phyloP scores from a whole-genome alignment of 2,888 invertebrate genomes.

The Eulithis prunata region DNA sequence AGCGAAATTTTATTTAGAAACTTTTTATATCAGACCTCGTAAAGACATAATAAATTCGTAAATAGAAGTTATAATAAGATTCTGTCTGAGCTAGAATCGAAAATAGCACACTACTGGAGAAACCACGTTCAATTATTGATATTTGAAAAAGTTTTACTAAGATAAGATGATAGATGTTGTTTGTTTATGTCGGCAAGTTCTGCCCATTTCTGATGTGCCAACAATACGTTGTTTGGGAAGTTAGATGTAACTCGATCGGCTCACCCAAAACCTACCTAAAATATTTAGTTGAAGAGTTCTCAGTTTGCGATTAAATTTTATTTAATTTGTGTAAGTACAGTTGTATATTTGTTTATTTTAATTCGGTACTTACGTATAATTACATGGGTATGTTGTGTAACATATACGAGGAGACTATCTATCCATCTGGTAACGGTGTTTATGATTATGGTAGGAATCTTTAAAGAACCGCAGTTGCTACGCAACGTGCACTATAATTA shows the following conservation, averaged over 20 bases:
- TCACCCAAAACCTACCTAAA: too few species aligned
- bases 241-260: too few species aligned
- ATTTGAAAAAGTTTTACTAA: neutral
- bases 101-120: constrained; percentile 12
- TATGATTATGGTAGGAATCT: constrained; percentile 15
- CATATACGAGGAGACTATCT: neutral
- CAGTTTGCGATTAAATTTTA: too few species aligned
- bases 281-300: too few species aligned
- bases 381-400: neutral
- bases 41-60: constrained; percentile 16
- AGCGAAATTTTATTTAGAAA: neutral
- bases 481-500: constrained; percentile 21
- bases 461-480: constrained; percentile 20
- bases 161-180: too few species aligned
- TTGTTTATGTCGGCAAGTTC: too few species aligned
- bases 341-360: too few species aligned
- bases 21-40: neutral
- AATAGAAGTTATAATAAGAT: constrained; percentile 9
- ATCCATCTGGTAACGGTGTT: constrained; percentile 9
- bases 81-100: constrained; percentile 4
- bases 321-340: too few species aligned
- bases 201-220: too few species aligned
- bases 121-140: constrained; percentile 1
- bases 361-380: too few species aligned
- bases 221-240: too few species aligned